Base-by-base conservation (phyloP, 2,797 vertebrate species). In the Hemitrygon akajei region DNA sequence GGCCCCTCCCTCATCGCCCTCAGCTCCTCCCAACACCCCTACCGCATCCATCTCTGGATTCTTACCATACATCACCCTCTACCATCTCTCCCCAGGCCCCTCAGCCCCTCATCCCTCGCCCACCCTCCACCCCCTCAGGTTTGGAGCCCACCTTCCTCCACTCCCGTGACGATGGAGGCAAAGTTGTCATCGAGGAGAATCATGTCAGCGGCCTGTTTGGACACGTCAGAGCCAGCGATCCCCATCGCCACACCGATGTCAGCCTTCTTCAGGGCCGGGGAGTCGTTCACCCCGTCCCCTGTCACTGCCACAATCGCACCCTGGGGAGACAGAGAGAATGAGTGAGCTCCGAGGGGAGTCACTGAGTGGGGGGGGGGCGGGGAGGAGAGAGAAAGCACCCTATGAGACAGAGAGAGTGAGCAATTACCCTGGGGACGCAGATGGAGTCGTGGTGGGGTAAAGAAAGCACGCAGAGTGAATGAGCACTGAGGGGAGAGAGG, bases 161-260 rank as follows among this genome's bases (percentile, higher is more conserved):
- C 98, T 93, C 98, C 98, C 0, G 98, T 99, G 95, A 99, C 98
- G 0, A 99, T 99, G 82, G 98, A 99, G 93, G 98, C 98, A 94
- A 99, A 99, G 95, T 99, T 99, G 96, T 99, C 98, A 40, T 99
- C 98, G 94, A 99, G 95, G 73, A 99, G 95, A 95, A 99, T 99
- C 98, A 99, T 99, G 97, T 99, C 98, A 0, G 98, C 98, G 0
- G 98, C 98, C 95, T 99, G 98, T 95, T 99, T 99, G 95, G 98
- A 98, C 95, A 98, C 98, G 25, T 99, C 98, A 0, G 98, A 99
- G 94, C 98, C 98, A 0, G 98, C 97, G n/a, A 99, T 99, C 93
- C 98, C 98, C 98, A 98, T 98, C 95, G 98, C 98, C 94, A 98
- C 98, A 4, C 98, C 98, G 0, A 99, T 98, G 95, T 98, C 98